These are phyloP conservation scores for Xenopus borealis DNA, from an alignment of 2,113 vertebrate species.

Conservation along the genomic window DNA sequence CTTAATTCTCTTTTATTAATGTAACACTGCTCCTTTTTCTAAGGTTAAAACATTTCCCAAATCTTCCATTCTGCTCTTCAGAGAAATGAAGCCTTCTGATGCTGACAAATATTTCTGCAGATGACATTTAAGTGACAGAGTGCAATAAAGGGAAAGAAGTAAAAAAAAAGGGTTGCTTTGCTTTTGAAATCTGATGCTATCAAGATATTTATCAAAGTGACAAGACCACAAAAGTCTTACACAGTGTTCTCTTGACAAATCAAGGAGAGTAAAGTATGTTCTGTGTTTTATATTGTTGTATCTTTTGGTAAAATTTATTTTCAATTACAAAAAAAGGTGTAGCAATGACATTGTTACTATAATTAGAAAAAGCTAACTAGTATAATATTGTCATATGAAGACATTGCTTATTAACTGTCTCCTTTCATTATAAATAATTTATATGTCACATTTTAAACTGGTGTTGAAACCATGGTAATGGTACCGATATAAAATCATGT, in stretches of 20 bases:
- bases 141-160: constrained; percentile 15
- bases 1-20: constrained; percentile 30
- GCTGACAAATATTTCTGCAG: constrained; percentile 22
- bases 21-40: constrained; percentile 15
- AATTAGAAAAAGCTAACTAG: no score
- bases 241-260: constrained; percentile 37
- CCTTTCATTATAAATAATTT: no score
- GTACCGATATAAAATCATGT: no score
- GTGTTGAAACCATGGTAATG: no score
- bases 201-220: constrained; percentile 45
- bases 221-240: constrained; percentile 40
- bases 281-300: not conserved
- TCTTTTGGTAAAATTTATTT: constrained; percentile 9
- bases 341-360: no score
- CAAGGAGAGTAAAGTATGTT: constrained; percentile 17
- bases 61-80: constrained; percentile 1
- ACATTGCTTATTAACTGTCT: no score
- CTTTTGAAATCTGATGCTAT: constrained; percentile 39
- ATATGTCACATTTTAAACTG: no score
- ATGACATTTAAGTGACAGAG: constrained; percentile 41
- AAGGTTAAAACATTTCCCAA: constrained; percentile 18
- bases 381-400: no score
- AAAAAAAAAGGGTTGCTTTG: constrained; percentile 13
- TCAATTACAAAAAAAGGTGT: not conserved
- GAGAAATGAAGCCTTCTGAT: constrained; percentile 28